Conservation (phyloP, 2,113 vertebrate species). For the Zosterops japonicus region DNA sequence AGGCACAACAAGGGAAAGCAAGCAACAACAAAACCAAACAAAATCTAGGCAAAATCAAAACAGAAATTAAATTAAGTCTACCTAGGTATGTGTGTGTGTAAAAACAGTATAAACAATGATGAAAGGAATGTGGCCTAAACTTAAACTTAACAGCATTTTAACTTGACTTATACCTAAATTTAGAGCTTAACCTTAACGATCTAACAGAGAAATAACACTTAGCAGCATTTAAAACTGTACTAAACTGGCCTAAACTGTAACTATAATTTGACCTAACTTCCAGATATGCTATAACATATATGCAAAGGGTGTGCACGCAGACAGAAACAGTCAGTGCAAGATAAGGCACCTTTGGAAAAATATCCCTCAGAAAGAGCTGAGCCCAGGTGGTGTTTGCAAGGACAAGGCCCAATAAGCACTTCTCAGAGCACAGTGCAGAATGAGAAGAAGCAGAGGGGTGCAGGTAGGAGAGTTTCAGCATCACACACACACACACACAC, state of each 20-base stretch:
- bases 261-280: background rate
- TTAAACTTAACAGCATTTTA: background rate
- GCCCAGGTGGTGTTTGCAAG: background rate
- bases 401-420: background rate
- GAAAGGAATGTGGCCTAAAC: background rate
- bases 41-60: background rate
- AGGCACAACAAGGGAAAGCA: background rate
- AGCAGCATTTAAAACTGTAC: too few species aligned
- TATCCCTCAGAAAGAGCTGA: background rate
- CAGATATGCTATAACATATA: background rate
- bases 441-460: background rate
- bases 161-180: background rate
- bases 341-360: background rate
- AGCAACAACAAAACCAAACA: background rate
- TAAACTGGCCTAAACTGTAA: background rate
- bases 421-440: background rate
- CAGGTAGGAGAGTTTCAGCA: background rate
- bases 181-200: background rate
- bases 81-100: background rate
- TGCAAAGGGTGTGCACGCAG: background rate
- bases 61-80: background rate
- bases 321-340: background rate
- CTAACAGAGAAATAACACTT: background rate
- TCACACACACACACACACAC: background rate
- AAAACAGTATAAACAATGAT: background rate